These are phyloP conservation scores for Pedetes capensis DNA, from an alignment of 2,113 vertebrate species.

Conservation along the genomic window DNA sequence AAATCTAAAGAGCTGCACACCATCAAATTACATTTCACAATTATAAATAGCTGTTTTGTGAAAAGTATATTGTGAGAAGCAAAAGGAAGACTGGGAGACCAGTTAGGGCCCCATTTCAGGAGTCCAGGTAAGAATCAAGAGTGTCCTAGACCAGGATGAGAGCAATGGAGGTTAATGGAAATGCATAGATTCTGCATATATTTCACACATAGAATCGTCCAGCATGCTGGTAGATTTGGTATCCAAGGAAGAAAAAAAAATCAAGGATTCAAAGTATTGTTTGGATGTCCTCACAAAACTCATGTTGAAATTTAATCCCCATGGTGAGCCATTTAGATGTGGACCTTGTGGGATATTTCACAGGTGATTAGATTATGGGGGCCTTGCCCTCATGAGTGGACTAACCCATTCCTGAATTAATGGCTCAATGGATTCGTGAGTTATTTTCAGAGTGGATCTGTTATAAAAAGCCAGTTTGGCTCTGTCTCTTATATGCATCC, in stretches of 20 bases:
- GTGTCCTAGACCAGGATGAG: neutral
- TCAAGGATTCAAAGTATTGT: neutral
- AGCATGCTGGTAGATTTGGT: neutral
- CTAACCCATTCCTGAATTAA: neutral
- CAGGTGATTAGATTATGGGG: neutral
- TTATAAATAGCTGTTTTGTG: neutral
- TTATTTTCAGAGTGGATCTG: neutral
- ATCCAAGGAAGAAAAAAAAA: neutral
- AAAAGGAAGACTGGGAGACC: neutral
- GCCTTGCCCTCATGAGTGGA: too few species aligned
- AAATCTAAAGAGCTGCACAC: neutral
- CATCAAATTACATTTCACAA: neutral
- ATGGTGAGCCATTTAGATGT: too few species aligned
- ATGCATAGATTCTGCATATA: neutral
- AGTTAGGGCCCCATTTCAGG: neutral
- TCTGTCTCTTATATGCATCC: neutral
- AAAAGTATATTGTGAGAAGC: neutral
- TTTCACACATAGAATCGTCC: neutral
- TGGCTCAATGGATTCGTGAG: neutral
- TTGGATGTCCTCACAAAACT: too few species aligned
- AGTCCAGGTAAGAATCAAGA: neutral
- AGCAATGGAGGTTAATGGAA: neutral
- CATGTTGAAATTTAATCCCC: too few species aligned
- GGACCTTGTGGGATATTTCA: neutral
- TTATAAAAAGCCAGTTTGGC: neutral